Percentiles rank a stretch among this genome's conserved stretches.
These are phyloP conservation scores for Pollenia labialis DNA, from an alignment of 2,888 invertebrate species.

Conservation along the genomic window DNA sequence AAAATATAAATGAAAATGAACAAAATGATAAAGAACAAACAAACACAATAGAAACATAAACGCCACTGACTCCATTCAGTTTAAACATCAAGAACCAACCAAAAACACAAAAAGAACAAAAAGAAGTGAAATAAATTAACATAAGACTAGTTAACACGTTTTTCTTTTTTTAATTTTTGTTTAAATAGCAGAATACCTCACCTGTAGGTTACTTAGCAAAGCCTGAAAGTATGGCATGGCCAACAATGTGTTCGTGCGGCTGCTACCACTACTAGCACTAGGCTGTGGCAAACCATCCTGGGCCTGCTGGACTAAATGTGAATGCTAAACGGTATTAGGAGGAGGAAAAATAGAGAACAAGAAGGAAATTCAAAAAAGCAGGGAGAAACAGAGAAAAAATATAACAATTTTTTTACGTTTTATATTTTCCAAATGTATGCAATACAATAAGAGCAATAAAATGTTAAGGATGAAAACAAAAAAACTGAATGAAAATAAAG, in stretches of 20 bases:
- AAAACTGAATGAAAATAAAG: conserved; percentile 1
- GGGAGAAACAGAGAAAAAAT: conserved; percentile 62
- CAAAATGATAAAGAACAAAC: not conserved
- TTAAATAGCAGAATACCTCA: conserved; percentile 84
- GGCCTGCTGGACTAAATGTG: conserved; percentile 82
- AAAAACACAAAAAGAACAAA: conserved; percentile 36
- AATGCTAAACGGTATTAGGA: conserved; percentile 81
- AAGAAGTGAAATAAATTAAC: conserved; percentile 36
- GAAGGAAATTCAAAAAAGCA: conserved; percentile 34
- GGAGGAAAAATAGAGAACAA: conserved; percentile 5
- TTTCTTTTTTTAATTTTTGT: not conserved
- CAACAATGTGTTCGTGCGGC: conserved; percentile 82
- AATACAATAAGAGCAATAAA: conserved; percentile 19
- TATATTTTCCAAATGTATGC: conserved; percentile 2
- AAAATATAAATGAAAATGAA: not conserved
- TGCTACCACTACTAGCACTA: conserved; percentile 83
- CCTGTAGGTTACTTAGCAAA: conserved; percentile 89
- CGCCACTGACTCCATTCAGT: conserved; percentile 40
- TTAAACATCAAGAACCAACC: conserved; percentile 30
- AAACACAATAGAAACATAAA: conserved; percentile 15
- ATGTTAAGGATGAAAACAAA: not conserved
- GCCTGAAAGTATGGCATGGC: conserved; percentile 88
- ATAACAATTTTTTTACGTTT: conserved; percentile 53
- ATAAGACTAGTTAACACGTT: conserved; percentile 59
- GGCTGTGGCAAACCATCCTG: conserved; percentile 83